These are phyloP conservation scores for Bufo bufo DNA, from an alignment of 2,113 vertebrate species.

Conservation along the genomic window DNA sequence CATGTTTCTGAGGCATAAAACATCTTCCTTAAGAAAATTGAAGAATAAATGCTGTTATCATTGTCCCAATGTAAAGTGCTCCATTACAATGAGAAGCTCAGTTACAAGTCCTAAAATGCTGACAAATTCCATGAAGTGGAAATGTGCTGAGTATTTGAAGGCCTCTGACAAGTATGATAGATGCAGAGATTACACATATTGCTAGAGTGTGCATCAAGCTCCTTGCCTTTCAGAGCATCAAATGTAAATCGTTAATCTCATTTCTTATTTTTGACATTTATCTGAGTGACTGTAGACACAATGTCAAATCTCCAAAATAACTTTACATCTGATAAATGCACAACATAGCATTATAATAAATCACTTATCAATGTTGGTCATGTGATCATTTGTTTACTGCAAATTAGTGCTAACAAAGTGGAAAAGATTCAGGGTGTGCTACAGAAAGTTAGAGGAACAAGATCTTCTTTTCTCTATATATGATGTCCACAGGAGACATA, in stretches of 20 bases:
- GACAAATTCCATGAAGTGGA: constrained; percentile 27
- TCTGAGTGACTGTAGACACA: constrained; percentile 7
- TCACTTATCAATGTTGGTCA: not conserved
- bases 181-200: constrained; percentile 32
- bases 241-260: constrained; percentile 39
- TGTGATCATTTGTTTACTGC: no score
- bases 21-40: constrained; percentile 2
- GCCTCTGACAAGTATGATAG: constrained; percentile 42
- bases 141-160: constrained; percentile 29
- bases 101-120: constrained; percentile 35
- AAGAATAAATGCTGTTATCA: constrained; percentile 33
- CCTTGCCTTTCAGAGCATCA: constrained; percentile 4
- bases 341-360: not conserved
- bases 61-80: not conserved
- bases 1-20: not conserved
- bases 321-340: not conserved
- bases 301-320: not conserved
- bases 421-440: not conserved
- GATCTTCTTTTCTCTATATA: no score
- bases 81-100: constrained; percentile 12
- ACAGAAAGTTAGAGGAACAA: no score
- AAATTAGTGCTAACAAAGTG: not conserved
- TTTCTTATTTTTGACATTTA: constrained; percentile 38
- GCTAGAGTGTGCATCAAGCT: constrained; percentile 6
- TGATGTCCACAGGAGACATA: no score